Evolutionary conservation across 2,888 invertebrate species (phyloP), one percentile per base, ranked within the genome.

Genomic region (Callimorpha dominula): DNA sequence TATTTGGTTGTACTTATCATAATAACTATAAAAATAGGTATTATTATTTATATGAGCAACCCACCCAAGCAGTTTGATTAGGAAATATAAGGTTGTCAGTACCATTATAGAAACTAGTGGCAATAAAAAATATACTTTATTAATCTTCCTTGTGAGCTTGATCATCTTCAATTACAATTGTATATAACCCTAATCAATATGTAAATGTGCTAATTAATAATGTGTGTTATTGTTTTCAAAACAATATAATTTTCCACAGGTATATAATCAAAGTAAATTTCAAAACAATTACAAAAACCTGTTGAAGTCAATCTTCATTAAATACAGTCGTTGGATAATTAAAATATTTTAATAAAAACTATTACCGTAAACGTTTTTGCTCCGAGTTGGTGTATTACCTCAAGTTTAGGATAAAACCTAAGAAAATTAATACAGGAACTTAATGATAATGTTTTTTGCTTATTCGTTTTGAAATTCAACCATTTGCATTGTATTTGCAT

Each of bases 111-210:
- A 72, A 68, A 71, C 69, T 70, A 49, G 15, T 57, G 60, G 31
- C 57, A 65, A 80, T 84, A 78, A 81, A 83, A 75, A 72, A 68
- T 71, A 57, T 52, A 65, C 17, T 80, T 81, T 83, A 84, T 80
- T 74, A 69, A 74, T 78, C 72, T 81, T 80, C 80, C 84, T 76
- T 46, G 73, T 73, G 57, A 71, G 20, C 52, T 70, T 17, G 65
- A 54, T 64, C 31, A 43, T 52, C 60, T 70, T 68, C 65, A 70
- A 31, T 69, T 57, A 66, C 50, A 65, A 52, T 73, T 65, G 42
- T 73, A 46, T 69, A 46, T 54, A 70, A 62, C 65, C 62, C 73
- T 73, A 69, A 73, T 65, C 31, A 70, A 63, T 63, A 63, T 63
- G 42, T 8, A 52, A 62, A 73, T 43, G 60, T 57, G 75, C 52